Base-by-base conservation (phyloP, 2,797 vertebrate species). In the Sebastolobus alascanus region DNA sequence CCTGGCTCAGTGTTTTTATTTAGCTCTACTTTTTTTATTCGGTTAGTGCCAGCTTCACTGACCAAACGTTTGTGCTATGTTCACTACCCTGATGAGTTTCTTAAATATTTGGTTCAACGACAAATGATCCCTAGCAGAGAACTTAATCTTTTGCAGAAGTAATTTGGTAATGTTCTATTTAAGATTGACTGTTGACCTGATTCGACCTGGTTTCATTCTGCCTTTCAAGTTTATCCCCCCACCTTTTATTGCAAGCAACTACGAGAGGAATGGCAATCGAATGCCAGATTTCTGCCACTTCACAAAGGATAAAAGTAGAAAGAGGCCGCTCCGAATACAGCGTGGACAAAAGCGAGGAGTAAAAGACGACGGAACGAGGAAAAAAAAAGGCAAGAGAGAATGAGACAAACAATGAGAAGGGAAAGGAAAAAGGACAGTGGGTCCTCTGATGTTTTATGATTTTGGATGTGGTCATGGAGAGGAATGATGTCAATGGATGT, bases 401-500 rank as follows among this genome's bases (percentile, higher is more conserved):
- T 72, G 56, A 85, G 37, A 75, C 66, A 77, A 77, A 86, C 55
- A 58, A 77, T 55, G n/a, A 74, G 18, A 52, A 37, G 50, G 70
- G 22, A 59, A 60, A 72, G 65, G 67, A 38, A 70, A 64, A 69
- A 73, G n/a, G 22, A 27, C 22, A 6, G 43, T 46, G 63, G 63
- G 40, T n/a, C 65, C 63, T 87, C 37, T 70, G 64, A 78, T 66
- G 70, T 88, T 88, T 87, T 75, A 91, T 85, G 77, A 79, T 75
- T 84, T 87, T 84, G 80, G 78, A 87, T 71, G 71, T 72, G 68
- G 75, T 80, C n/a, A 60, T 1, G n/a, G 54, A 83, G 75, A 85
- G 56, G 80, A 88, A 83, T 75, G 76, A 83, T 72, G 63, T 86
- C 80, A 85, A 12, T 77, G 81, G 59, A 84, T 89, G 80, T 87